These are phyloP conservation scores for Carlito syrichta DNA, from an alignment of 2,113 vertebrate genomes.

Conservation along the genomic window DNA sequence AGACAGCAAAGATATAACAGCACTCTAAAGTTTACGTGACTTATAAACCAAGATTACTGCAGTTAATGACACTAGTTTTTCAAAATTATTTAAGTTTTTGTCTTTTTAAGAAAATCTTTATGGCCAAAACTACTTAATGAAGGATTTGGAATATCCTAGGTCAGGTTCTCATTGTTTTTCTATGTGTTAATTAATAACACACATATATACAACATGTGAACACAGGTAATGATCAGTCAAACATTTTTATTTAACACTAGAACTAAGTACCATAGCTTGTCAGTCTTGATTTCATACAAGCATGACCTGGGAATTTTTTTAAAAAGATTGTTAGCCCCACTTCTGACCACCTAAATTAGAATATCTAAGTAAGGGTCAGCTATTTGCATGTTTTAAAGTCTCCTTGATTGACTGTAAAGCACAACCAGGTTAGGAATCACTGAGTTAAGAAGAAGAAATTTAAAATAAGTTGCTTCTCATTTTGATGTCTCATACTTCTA, in stretches of 20 bases:
- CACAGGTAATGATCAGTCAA: not conserved
- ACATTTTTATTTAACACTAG: not conserved
- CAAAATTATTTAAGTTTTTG: not conserved
- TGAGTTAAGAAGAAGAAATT: slow-evolving; percentile 1
- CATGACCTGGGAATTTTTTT: not conserved
- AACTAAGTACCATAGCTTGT: not conserved
- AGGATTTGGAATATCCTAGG: not conserved
- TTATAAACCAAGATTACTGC: not conserved
- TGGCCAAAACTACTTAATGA: not conserved
- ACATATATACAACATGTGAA: not conserved
- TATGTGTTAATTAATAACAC: not conserved
- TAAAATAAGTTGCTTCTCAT: slow-evolving; percentile 39
- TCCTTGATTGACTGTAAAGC: not conserved
- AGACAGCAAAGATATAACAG: not conserved
- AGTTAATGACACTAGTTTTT: not conserved
- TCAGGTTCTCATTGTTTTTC: not conserved
- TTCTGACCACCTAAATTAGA: slow-evolving; percentile 41
- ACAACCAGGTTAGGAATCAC: slow-evolving; percentile 1
- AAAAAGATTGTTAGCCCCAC: not conserved
- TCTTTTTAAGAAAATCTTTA: not conserved
- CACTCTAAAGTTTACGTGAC: not conserved
- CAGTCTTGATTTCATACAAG: not conserved
- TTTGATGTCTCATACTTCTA: not conserved
- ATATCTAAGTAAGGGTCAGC: slow-evolving; percentile 10
- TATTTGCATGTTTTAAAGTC: slow-evolving; percentile 33